Evolutionary conservation across 2,888 invertebrate genomes (phyloP).

Genomic region (Macrophya annulata): DNA sequence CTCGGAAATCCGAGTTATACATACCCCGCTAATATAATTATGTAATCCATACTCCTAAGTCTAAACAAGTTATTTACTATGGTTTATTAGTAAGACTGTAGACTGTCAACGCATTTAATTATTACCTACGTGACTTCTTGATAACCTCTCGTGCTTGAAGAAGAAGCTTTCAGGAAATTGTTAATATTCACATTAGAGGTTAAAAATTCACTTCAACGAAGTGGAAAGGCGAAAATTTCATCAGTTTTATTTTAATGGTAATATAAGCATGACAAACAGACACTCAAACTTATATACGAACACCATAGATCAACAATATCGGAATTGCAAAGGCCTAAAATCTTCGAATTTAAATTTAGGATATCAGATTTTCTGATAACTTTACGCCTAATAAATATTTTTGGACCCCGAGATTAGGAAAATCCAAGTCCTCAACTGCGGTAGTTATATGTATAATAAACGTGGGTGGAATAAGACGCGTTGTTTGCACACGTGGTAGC

Average conservation of each 20-base stretch:
- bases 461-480: not conserved
- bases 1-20: slow-evolving; percentile 21
- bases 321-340: not conserved
- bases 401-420: not conserved
- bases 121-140: not conserved
- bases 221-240: not conserved
- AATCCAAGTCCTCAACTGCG: slow-evolving; percentile 3
- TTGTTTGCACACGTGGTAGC: slow-evolving; percentile 35
- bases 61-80: not conserved
- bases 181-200: slow-evolving; percentile 9
- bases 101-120: not conserved
- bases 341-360: not conserved
- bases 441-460: not conserved
- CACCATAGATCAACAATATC: not conserved
- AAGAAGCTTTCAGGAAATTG: not conserved
- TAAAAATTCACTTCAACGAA: not conserved
- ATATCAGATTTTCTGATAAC: not conserved
- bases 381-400: not conserved
- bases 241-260: not conserved
- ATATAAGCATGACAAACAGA: not conserved
- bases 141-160: not conserved
- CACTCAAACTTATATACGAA: not conserved
- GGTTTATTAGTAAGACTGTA: slow-evolving; percentile 14
- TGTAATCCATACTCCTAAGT: slow-evolving; percentile 26
- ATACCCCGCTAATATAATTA: slow-evolving; percentile 30